A percentile compares a stretch with the other conserved stretches of the same genome.
These are phyloP conservation scores for Melospiza georgiana DNA, from an alignment of 2,113 vertebrate genomes.

Conservation along the genomic window DNA sequence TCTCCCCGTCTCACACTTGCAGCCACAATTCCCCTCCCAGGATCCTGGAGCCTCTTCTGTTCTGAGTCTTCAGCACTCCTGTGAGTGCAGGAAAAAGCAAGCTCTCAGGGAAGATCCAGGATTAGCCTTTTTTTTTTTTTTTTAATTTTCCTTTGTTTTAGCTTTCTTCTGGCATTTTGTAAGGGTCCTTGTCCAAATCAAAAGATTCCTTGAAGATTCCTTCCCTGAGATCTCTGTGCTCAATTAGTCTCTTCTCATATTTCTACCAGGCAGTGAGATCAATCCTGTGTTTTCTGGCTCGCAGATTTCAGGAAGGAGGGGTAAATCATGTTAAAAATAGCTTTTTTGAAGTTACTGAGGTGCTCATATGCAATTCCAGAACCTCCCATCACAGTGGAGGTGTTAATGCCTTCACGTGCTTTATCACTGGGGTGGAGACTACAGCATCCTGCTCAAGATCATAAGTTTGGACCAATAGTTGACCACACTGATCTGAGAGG, in stretches of 20 bases:
- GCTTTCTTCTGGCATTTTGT: neutral
- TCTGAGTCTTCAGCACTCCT: neutral
- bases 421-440: neutral
- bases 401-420: rapidly evolving
- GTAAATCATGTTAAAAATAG: neutral
- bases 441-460: neutral
- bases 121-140: neutral
- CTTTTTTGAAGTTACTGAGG: neutral
- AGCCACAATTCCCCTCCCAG: neutral
- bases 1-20: neutral
- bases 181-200: neutral
- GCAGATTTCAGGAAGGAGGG: neutral
- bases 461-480: neutral
- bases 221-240: neutral
- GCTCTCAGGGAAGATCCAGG: neutral
- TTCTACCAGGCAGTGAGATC: neutral
- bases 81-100: neutral
- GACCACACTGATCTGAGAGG: neutral
- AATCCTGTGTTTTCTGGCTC: neutral
- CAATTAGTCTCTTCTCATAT: neutral
- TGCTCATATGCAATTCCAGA: neutral
- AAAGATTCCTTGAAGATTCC: neutral
- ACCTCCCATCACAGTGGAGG: neutral
- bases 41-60: neutral
- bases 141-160: rapidly evolving